Percentiles rank a stretch among this genome's conserved stretches.
These are phyloP conservation scores for Silurus lanzhouensis DNA, from an alignment of 2,797 vertebrate genomes.

Conservation along the genomic window DNA sequence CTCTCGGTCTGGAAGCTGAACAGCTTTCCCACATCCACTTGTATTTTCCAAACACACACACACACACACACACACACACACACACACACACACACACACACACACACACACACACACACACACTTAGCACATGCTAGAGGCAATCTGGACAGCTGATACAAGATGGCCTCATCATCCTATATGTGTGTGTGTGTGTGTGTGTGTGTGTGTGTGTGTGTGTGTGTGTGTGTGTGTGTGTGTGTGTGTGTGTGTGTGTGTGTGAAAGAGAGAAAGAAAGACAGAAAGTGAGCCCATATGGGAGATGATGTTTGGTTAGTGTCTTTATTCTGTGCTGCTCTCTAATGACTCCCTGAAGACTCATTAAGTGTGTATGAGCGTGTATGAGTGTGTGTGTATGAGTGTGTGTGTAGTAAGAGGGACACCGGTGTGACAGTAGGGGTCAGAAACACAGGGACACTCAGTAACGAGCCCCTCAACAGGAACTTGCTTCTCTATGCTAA, in stretches of 20 bases:
- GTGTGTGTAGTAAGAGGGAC: conserved; percentile 40
- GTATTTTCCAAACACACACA: conserved; percentile 38
- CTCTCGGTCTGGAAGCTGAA: conserved; percentile 41
- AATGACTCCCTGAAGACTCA: conserved; percentile 58
- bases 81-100: conserved; percentile 41
- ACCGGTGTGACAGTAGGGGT: conserved; percentile 54
- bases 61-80: conserved; percentile 39
- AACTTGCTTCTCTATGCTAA: conserved; percentile 49
- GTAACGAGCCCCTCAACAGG: conserved; percentile 54
- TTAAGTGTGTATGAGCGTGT: conserved; percentile 45
- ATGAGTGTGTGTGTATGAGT: conserved; percentile 37
- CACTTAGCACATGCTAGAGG: conserved; percentile 40
- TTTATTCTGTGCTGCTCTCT: conserved; percentile 51
- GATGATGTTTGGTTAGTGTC: conserved; percentile 41
- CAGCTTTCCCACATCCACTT: conserved; percentile 48
- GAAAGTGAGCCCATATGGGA: conserved; percentile 31
- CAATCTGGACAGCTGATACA: conserved; percentile 41
- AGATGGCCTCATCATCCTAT: conserved; percentile 43
- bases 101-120: conserved; percentile 39
- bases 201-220: conserved; percentile 11
- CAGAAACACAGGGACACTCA: conserved; percentile 53
- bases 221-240: conserved; percentile 23
- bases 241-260: conserved; percentile 23
- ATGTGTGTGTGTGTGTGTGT: conserved; percentile 8
- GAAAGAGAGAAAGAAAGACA: neutral